Evolutionary conservation across 2,797 vertebrate genomes (phyloP), one percentile per base, ranked within the genome.

Genomic region (Tamandua tetradactyla): DNA sequence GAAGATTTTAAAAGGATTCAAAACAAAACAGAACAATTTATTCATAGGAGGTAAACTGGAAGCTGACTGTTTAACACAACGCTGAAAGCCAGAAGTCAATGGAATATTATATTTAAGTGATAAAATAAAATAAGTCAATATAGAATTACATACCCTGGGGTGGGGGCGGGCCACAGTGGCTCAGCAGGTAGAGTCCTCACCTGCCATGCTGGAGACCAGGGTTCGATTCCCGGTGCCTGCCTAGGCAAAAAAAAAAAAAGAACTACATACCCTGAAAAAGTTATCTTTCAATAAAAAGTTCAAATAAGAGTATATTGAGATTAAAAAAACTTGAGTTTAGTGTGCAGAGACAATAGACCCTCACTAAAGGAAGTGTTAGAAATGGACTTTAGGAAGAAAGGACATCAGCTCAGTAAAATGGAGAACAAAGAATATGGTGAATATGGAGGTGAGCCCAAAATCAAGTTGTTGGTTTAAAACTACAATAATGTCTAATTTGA

Each of bases 241-340:
- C n/a, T n/a, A n/a, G n/a, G n/a, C n/a, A n/a, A n/a, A n/a, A n/a
- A n/a, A n/a, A n/a, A n/a, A n/a, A n/a, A n/a, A n/a, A 72, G 4
- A 78, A 75, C 83, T 84, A 30, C 30, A 37, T 76, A 59, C 18
- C 37, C 32, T 64, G 5, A n/a, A n/a, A n/a, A n/a, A n/a, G n/a
- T 81, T 47, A 69, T 35, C 35, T 84, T 93, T 80, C 6, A 84
- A 80, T 47, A 13, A 20, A 4, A 89, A 75, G 32, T 18, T 2
- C 42, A 84, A 92, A 74, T 7, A 69, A 84, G 40, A 49, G 32
- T 0, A 69, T 22, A 71, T 87, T 84, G 82, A 74, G 37, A 52
- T 40, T 78, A 94, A 64, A 12, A 94, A 95, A 93, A 82, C 82
- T n/a, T 13, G 5, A 78, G 57, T 61, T n/a, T n/a, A n/a, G n/a